These are phyloP conservation scores for Heteronetta atricapilla DNA, from an alignment of 2,113 vertebrate genomes.

Conservation along the genomic window DNA sequence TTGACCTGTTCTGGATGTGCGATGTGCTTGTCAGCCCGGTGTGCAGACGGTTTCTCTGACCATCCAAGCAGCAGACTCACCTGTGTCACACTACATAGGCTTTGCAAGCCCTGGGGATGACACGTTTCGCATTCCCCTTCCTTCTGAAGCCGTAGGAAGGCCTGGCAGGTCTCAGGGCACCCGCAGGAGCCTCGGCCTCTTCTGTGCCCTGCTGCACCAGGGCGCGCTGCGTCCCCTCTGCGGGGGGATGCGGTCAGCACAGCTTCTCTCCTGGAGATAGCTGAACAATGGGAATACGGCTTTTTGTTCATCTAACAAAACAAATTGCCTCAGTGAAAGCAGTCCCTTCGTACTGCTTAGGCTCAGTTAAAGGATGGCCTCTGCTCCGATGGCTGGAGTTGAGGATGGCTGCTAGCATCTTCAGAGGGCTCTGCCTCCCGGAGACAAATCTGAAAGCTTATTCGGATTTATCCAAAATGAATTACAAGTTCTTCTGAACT, in stretches of 20 bases:
- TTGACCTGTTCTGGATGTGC: not conserved
- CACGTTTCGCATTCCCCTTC: too few species aligned
- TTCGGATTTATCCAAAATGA: not conserved
- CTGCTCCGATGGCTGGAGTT: fast-evolving
- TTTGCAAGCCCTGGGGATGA: not conserved
- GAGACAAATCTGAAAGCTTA: not conserved
- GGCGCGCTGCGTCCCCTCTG: not conserved
- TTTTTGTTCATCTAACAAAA: too few species aligned
- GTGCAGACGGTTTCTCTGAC: not conserved
- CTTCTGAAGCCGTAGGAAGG: not conserved
- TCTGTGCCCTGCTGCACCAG: fast-evolving
- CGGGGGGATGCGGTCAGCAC: too few species aligned
- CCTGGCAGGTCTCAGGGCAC: not conserved
- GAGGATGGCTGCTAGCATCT: fast-evolving
- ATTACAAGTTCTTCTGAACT: not conserved
- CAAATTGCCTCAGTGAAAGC: too few species aligned
- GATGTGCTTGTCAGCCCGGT: not conserved
- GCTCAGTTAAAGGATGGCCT: not conserved
- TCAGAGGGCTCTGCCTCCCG: not conserved
- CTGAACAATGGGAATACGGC: too few species aligned
- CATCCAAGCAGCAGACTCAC: not conserved
- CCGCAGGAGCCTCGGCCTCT: too few species aligned
- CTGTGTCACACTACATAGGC: fast-evolving
- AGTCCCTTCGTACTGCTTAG: not conserved
- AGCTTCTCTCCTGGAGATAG: too few species aligned